Percentiles rank a stretch among this genome's conserved stretches.
Evolutionary conservation across 2,113 vertebrate genomes (phyloP).

Genomic region (Gulo gulo): DNA sequence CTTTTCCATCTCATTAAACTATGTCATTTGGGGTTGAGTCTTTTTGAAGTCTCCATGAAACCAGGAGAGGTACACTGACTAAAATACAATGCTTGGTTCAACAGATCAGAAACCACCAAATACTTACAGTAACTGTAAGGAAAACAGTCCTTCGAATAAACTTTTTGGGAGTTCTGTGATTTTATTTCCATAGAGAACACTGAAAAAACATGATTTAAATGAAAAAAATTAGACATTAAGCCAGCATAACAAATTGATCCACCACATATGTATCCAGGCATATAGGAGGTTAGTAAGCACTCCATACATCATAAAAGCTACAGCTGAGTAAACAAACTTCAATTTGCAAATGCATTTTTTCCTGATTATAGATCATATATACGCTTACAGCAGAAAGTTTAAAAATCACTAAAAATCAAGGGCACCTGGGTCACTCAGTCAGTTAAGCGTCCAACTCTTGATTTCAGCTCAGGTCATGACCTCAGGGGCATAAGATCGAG

Average conservation of each 20-base stretch:
- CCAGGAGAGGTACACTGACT: neutral
- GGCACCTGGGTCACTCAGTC: neutral
- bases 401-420: neutral
- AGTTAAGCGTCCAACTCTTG: neutral
- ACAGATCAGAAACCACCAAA: constrained; percentile 50
- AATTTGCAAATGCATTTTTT: neutral
- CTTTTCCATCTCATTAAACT: constrained; percentile 5
- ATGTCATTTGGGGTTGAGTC: neutral
- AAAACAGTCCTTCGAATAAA: constrained; percentile 96
- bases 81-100: neutral
- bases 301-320: neutral
- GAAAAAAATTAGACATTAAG: constrained; percentile 34
- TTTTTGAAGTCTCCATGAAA: neutral
- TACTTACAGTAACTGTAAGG: constrained; percentile 97
- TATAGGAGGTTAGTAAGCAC: neutral
- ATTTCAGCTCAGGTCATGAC: neutral
- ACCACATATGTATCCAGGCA: neutral
- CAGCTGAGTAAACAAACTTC: neutral
- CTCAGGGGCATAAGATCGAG: neutral
- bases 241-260: neutral
- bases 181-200: constrained; percentile 99
- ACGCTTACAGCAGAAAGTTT: neutral
- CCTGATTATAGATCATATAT: neutral
- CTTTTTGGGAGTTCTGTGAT: constrained; percentile 98
- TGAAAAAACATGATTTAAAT: constrained; percentile 75